phyloP scores from a whole-genome alignment of 2,113 vertebrate genomes.

The Scatophagus argus region DNA sequence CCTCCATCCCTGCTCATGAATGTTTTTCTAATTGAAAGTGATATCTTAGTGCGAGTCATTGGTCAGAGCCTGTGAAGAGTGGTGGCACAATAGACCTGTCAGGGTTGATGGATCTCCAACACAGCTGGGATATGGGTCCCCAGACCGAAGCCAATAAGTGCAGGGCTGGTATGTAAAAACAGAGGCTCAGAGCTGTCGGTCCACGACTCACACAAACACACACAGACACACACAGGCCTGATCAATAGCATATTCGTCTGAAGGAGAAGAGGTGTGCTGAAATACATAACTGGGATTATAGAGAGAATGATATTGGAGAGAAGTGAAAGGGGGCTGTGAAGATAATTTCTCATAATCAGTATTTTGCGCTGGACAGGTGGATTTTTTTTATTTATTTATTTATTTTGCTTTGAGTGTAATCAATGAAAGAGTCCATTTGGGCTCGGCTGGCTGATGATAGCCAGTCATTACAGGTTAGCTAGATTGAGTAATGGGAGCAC shows the following conservation, averaged over 20 bases:
- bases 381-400: slow-evolving; percentile 55
- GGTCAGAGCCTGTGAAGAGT: slow-evolving; percentile 79
- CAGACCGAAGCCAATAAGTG: slow-evolving; percentile 79
- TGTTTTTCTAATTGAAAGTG: slow-evolving; percentile 82
- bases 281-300: slow-evolving; percentile 74
- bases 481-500: slow-evolving; percentile 81
- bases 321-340: slow-evolving; percentile 55
- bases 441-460: slow-evolving; percentile 78
- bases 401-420: slow-evolving; percentile 69
- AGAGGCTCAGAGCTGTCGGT: slow-evolving; percentile 58
- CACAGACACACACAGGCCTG: slow-evolving; percentile 19
- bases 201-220: slow-evolving; percentile 54
- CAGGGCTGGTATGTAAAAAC: slow-evolving; percentile 77
- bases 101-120: slow-evolving; percentile 83
- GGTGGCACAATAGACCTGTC: slow-evolving; percentile 83
- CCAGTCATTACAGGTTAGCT: slow-evolving; percentile 83
- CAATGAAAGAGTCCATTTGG: slow-evolving; percentile 77
- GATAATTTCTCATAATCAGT: slow-evolving; percentile 59
- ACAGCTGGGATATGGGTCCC: slow-evolving; percentile 77
- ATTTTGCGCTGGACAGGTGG: slow-evolving; percentile 47
- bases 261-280: slow-evolving; percentile 66
- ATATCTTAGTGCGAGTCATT: slow-evolving; percentile 76
- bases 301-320: slow-evolving; percentile 65
- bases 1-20: slow-evolving; percentile 61
- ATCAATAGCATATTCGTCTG: slow-evolving; percentile 80